A percentile compares a stretch with the other conserved stretches of the same genome.
phyloP scores from a whole-genome alignment of 1,140 invertebrate species.

The Drusus annulatus region DNA sequence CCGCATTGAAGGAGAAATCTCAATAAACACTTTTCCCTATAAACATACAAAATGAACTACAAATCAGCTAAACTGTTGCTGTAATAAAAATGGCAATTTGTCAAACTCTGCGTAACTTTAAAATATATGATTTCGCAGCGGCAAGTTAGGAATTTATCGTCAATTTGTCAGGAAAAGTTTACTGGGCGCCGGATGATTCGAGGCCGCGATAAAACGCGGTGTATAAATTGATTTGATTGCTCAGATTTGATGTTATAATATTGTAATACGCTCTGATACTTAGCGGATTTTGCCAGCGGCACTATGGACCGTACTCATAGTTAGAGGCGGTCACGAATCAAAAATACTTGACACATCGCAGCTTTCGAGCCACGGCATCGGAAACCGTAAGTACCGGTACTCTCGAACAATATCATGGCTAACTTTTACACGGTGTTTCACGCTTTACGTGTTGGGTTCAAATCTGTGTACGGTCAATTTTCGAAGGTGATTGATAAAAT shows the following conservation, averaged over 20 bases:
- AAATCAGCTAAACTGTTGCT: conserved; percentile 32
- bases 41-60: conserved; percentile 20
- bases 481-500: no score
- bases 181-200: neutral
- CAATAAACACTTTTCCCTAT: conserved; percentile 22
- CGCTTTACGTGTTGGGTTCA: no score
- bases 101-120: conserved; percentile 31
- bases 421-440: no score
- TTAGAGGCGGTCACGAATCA: conserved; percentile 24
- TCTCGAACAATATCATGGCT: no score
- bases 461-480: no score
- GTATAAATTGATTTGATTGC: conserved; percentile 49
- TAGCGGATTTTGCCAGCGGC: neutral
- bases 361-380: no score
- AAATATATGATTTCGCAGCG: conserved; percentile 28
- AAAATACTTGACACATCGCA: neutral
- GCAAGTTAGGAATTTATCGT: conserved; percentile 27
- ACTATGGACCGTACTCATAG: conserved; percentile 33
- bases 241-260: conserved; percentile 41
- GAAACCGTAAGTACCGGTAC: no score
- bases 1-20: neutral
- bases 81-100: conserved; percentile 36
- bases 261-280: neutral
- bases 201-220: conserved; percentile 42
- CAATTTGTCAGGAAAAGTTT: conserved; percentile 34